Evolutionary conservation across 2,888 invertebrate species (phyloP).

Genomic region (Oligia latruncula): DNA sequence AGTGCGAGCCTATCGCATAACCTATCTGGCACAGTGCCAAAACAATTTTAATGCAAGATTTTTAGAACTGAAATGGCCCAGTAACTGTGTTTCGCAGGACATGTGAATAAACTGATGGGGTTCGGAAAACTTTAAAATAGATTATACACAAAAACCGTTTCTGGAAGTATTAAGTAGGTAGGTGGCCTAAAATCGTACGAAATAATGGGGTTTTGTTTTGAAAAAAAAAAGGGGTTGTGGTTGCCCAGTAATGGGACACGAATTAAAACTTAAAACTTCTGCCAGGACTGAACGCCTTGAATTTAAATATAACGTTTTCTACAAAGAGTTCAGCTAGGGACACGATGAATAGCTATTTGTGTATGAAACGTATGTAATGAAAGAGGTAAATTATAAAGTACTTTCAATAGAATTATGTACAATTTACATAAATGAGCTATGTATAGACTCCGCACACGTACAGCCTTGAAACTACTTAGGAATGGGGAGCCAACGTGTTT

Average conservation of each 20-base stretch:
- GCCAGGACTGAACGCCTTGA: not conserved
- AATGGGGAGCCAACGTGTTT: conserved; percentile 41
- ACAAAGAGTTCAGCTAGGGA: not conserved
- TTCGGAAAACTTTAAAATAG: not conserved
- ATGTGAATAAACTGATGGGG: not conserved
- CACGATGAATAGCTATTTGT: not conserved
- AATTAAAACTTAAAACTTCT: not conserved
- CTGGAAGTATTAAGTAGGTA: not conserved
- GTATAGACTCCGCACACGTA: conserved; percentile 39
- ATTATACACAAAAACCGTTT: not conserved
- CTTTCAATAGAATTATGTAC: conserved; percentile 47
- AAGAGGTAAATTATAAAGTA: conserved; percentile 41
- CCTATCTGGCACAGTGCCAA: conserved; percentile 36
- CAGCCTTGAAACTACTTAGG: conserved; percentile 41
- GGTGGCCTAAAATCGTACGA: not conserved
- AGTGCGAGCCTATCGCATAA: conserved; percentile 31
- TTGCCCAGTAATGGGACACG: no score
- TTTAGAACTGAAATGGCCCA: conserved; percentile 10
- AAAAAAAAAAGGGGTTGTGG: not conserved
- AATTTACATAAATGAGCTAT: conserved; percentile 49
- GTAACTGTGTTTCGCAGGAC: conserved; percentile 1
- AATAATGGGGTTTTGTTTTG: not conserved
- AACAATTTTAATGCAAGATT: conserved; percentile 22
- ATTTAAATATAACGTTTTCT: not conserved
- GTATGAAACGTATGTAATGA: conserved; percentile 18